Base-by-base conservation (phyloP, 2,888 invertebrate species). In the Actias luna region DNA sequence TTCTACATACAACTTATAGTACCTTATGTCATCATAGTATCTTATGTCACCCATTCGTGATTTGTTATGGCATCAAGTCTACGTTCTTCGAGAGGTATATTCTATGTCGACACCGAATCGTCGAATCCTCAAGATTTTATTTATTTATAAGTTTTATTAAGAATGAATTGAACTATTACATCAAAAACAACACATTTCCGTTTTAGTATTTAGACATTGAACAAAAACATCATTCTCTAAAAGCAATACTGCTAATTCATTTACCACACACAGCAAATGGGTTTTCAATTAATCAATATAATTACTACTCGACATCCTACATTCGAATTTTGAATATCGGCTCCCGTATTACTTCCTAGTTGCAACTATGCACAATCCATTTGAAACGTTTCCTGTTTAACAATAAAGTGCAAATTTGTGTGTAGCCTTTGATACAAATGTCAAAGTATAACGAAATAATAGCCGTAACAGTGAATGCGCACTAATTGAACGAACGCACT, bases 401-500 rank as follows among this genome's bases (percentile, higher is more conserved):
- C 12, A 22, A 50, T 25, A 50, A 50, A 22, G 46, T 50, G 5
- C 46, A 25, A 25, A 25, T 50, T 50, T 8, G 46, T 22, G 7
- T 25, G 16, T 25, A 10, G 16, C n/a, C 42, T 42, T n/a, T 7
- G 1, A n/a, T 0, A n/a, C 42, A 1, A 8, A 18, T 22, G 22
- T 25, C 46, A 25, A 42, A 50, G 25, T 33, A 33, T 7, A 33
- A 12, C 12, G 77, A 73, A 73, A 74, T 81, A 77, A 80, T 79
- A 76, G 71, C 70, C 22, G 68, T 70, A 73, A 72, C 69, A 73
- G 65, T 67, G 69, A 68, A 76, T 74, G 84, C 83, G 78, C 82
- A 61, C 66, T 83, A 77, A 82, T 84, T 81, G 75, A 79, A 71
- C 78, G 86, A 80, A 74, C 70, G 80, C 69, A 61, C 71, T 70